phyloP scores from a whole-genome alignment of 2,888 invertebrate genomes.

The Watsonalla binaria region DNA sequence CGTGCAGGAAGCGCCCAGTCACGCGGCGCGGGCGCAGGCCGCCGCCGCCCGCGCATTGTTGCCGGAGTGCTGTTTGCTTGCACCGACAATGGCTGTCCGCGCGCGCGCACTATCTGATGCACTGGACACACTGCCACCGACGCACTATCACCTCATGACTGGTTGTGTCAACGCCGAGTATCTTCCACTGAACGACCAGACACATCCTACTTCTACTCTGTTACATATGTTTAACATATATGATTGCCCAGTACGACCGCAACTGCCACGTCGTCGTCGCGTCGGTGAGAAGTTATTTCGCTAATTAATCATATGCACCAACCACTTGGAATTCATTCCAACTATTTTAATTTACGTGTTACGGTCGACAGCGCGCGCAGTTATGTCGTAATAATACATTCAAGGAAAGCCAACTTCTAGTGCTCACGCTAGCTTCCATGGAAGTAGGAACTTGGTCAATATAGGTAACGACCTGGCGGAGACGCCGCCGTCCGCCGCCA shows the following conservation, averaged over 20 bases:
- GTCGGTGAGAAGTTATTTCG: constrained; percentile 1
- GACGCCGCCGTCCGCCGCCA: no score
- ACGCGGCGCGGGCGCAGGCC: constrained; percentile 10
- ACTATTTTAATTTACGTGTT: constrained; percentile 1
- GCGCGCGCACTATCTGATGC: no score
- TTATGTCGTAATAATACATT: neutral
- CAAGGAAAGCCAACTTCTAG: neutral
- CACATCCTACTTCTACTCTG: neutral
- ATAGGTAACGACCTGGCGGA: no score
- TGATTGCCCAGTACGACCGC: no score
- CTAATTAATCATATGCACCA: constrained; percentile 2
- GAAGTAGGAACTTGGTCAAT: no score
- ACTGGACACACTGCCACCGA: no score
- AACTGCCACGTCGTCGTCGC: neutral
- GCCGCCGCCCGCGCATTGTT: constrained; percentile 1
- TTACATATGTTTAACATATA: neutral
- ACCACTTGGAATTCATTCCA: neutral
- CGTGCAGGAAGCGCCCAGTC: constrained; percentile 22
- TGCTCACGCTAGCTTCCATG: neutral
- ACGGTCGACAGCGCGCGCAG: neutral
- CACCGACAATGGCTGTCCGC: no score
- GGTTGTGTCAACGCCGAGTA: no score
- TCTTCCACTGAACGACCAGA: no score
- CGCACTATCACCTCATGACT: no score
- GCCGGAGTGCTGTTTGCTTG: neutral